A percentile compares a stretch with the other conserved stretches of the same genome.
Conservation (phyloP, 2,888 invertebrate species). For the Brassicogethes aeneus region DNA sequence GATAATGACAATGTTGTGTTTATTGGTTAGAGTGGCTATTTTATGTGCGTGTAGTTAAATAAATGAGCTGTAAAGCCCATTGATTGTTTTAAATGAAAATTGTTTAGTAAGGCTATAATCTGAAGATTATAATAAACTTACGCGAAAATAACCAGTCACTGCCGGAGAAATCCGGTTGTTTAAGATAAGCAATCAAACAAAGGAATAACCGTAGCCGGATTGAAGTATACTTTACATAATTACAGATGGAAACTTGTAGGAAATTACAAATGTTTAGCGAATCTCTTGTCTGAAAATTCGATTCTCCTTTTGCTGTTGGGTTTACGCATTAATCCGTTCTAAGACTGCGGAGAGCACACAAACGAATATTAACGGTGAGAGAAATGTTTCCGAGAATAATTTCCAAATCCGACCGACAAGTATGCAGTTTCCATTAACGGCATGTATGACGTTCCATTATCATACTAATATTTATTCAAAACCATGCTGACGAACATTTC, state of each 20-base stretch:
- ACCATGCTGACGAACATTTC: not conserved
- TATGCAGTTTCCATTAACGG: constrained; percentile 14
- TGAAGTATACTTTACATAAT: constrained; percentile 1
- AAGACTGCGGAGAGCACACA: constrained; percentile 3
- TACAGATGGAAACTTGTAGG: not conserved
- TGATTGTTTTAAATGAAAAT: no score
- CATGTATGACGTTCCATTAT: constrained; percentile 11
- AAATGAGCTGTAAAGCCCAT: no score
- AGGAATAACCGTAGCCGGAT: not conserved
- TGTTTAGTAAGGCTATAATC: no score
- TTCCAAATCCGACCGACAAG: constrained; percentile 11
- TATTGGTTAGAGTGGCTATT: no score
- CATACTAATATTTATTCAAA: constrained; percentile 9
- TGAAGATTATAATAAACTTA: no score
- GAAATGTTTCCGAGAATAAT: constrained; percentile 13
- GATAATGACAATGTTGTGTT: no score
- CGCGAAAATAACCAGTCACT: no score
- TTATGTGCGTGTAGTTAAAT: no score
- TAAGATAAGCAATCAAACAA: not conserved
- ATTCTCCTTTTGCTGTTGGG: constrained; percentile 5
- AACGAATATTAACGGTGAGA: constrained; percentile 12
- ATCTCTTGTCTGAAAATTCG: constrained; percentile 1
- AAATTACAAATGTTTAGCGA: not conserved
- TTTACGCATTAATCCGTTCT: constrained; percentile 14
- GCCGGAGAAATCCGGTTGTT: not conserved